Conservation (phyloP, 2,888 invertebrate genomes). For the Anarsia innoxiella region DNA sequence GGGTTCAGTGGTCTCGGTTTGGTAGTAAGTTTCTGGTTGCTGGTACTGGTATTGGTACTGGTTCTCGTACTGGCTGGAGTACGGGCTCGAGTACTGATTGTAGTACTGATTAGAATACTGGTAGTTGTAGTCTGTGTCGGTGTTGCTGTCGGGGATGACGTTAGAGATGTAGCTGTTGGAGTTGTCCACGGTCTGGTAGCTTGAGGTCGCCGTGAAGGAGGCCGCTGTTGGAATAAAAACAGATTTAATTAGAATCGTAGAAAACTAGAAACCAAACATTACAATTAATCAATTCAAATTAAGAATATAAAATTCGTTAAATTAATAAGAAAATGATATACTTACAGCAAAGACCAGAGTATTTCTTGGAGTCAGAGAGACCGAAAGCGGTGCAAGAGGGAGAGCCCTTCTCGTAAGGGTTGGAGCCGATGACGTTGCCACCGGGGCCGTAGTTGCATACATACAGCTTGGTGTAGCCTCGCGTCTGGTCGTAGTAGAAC, state of each 20-base stretch:
- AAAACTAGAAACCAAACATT: not conserved
- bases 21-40: conserved; percentile 42
- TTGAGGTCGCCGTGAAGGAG: conserved; percentile 52
- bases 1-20: conserved; percentile 43
- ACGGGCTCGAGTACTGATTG: conserved; percentile 54
- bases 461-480: conserved; percentile 87
- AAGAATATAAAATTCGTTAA: not conserved
- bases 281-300: not conserved
- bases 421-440: conserved; percentile 84
- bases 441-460: conserved; percentile 91
- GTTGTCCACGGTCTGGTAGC: conserved; percentile 57
- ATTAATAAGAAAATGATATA: not conserved
- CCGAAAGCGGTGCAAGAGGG: conserved; percentile 83
- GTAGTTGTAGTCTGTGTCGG: conserved; percentile 59
- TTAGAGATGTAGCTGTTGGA: conserved; percentile 70
- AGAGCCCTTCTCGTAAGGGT: conserved; percentile 84
- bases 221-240: conserved; percentile 41
- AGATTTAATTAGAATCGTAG: not conserved
- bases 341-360: conserved; percentile 86
- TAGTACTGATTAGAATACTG: conserved; percentile 50
- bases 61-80: conserved; percentile 48
- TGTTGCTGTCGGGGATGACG: conserved; percentile 71
- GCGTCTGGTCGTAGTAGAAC: conserved; percentile 82
- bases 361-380: conserved; percentile 81
- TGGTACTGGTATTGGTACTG: conserved; percentile 33